These are phyloP conservation scores for Ophiothrix spiculata DNA, from an alignment of 35 echinoderm and acorn worm genomes.

Conservation along the genomic window DNA sequence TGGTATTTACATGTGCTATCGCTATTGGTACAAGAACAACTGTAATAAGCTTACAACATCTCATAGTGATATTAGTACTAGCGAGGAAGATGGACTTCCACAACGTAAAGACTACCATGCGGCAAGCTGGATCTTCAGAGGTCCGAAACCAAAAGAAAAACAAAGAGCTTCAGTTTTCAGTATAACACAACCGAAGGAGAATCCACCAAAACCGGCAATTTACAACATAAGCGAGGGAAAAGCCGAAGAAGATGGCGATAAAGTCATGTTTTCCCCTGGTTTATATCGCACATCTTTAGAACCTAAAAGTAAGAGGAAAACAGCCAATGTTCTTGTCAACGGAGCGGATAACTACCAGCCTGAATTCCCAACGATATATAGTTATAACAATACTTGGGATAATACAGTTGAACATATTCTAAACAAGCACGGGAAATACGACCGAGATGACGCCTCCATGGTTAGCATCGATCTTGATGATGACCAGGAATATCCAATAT, in stretches of 20 bases:
- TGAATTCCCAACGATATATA: slow-evolving; percentile 16
- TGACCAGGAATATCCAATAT: slow-evolving; percentile 24
- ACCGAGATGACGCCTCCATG: neutral
- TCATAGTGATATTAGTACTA: neutral
- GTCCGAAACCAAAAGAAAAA: slow-evolving; percentile 4
- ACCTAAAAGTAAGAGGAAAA: neutral
- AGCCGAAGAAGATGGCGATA: neutral
- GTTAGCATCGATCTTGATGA: slow-evolving; percentile 2
- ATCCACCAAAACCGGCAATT: neutral
- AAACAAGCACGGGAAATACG: neutral
- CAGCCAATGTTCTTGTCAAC: neutral
- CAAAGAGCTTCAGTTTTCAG: too few relatives aligned
- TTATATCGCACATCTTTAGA: slow-evolving; percentile 19
- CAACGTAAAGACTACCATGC: slow-evolving; percentile 11
- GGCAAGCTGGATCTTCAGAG: neutral
- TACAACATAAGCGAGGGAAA: neutral
- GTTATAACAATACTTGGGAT: slow-evolving; percentile 20
- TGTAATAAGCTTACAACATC: neutral
- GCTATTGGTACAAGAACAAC: neutral
- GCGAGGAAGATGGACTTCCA: neutral
- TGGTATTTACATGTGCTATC: neutral
- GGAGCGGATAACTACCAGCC: neutral
- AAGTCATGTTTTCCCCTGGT: slow-evolving; percentile 28
- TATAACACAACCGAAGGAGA: too few relatives aligned
- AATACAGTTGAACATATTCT: slow-evolving; percentile 9